Evolutionary conservation across 1,140 invertebrate genomes (phyloP).

Genomic region (Bombus breviceps): DNA sequence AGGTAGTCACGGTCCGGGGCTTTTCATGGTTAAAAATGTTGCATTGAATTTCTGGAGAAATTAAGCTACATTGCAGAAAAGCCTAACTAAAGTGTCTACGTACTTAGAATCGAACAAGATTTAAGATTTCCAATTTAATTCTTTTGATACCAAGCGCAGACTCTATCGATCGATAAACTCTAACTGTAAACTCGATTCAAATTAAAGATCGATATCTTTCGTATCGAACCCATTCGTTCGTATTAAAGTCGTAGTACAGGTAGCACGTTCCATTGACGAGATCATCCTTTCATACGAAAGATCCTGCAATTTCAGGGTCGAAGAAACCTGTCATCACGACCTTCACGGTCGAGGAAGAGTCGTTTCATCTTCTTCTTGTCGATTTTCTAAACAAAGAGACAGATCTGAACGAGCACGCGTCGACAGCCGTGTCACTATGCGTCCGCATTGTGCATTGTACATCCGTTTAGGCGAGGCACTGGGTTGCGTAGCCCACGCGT

Average conservation of each 20-base stretch:
- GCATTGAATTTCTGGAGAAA: not conserved
- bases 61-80: not conserved
- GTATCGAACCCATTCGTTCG: too few relatives aligned
- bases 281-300: not conserved
- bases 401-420: not conserved
- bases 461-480: slow-evolving; percentile 74
- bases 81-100: not conserved
- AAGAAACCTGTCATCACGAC: slow-evolving; percentile 49
- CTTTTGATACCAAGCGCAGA: too few relatives aligned
- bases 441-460: slow-evolving; percentile 62
- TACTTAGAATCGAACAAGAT: too few relatives aligned
- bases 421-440: slow-evolving; percentile 47
- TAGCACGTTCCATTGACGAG: not conserved
- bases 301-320: not conserved
- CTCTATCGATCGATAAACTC: too few relatives aligned
- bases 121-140: too few relatives aligned
- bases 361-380: slow-evolving; percentile 20
- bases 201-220: too few relatives aligned
- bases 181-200: too few relatives aligned
- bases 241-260: too few relatives aligned
- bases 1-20: not conserved
- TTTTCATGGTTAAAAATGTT: not conserved
- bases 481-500: slow-evolving; percentile 75
- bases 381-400: not conserved
- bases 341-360: slow-evolving; percentile 44